Percentiles rank a stretch among this genome's conserved stretches.
Conservation (phyloP, 2,888 invertebrate species). For the Agrenia bidenticulata region DNA sequence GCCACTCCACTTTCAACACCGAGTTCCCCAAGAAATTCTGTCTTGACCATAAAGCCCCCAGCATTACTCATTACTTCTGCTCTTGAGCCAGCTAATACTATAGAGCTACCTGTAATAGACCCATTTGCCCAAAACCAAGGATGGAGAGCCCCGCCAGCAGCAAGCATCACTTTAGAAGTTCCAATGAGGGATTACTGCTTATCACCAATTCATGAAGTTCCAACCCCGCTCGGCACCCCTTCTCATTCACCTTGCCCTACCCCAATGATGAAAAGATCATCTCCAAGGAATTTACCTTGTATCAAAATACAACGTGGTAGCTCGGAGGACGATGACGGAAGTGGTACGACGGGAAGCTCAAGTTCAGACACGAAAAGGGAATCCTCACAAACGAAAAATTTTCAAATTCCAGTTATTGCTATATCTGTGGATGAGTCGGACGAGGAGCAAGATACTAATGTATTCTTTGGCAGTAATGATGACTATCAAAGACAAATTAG, state of each 20-base stretch:
- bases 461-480: conserved; percentile 56
- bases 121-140: conserved; percentile 45
- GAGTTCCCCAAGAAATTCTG: conserved; percentile 67
- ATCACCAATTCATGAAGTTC: conserved; percentile 75
- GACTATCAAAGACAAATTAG: conserved; percentile 48
- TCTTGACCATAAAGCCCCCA: conserved; percentile 56
- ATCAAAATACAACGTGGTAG: conserved; percentile 45
- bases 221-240: conserved; percentile 64
- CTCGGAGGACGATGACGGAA: conserved; percentile 47
- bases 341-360: conserved; percentile 6
- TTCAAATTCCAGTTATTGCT: conserved; percentile 52
- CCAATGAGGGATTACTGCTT: conserved; percentile 69
- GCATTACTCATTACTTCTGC: conserved; percentile 47
- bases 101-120: conserved; percentile 52
- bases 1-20: conserved; percentile 60
- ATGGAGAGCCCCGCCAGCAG: conserved; percentile 67
- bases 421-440: conserved; percentile 55
- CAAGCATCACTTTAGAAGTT: conserved; percentile 74
- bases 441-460: conserved; percentile 51
- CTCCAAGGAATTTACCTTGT: conserved; percentile 34
- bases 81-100: conserved; percentile 40
- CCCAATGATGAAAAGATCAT: conserved; percentile 58
- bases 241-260: conserved; percentile 68
- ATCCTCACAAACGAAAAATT: conserved; percentile 18
- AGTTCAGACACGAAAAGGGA: conserved; percentile 12